Base-by-base conservation (phyloP, 2,888 invertebrate genomes). In the Lycia hirtaria region DNA sequence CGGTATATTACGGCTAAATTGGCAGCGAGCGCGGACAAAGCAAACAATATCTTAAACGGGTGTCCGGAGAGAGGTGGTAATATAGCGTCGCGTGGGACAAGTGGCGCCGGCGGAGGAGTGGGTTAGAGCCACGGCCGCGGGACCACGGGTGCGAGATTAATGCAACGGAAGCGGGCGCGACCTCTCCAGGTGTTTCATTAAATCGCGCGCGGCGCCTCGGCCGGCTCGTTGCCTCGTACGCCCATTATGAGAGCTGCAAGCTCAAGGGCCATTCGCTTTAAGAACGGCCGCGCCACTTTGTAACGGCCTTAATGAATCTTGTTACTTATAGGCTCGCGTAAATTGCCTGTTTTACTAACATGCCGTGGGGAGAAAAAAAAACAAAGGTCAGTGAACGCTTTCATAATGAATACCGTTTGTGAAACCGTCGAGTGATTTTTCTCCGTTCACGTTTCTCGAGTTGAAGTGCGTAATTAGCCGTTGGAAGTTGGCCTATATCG, bases 141-240 rank as follows among this genome's bases (percentile, higher is more conserved):
- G 65, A 69, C 72, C 64, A 68, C 73, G 75, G 76, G 78, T 73
- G 76, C 69, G 80, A 83, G 88, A 89, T 88, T 88, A 90, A 91
- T 88, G 88, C 89, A 88, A 80, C 87, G 87, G 85, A 87, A 88
- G 86, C 84, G 73, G 81, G 87, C 80, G 78, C 84, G 82, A 84
- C 81, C 87, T 88, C 89, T 90, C 87, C 90, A 91, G 91, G 91
- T 91, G 91, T 92, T 91, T 89, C 89, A 90, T 91, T 91, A 92
- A 88, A 90, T 84, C 75, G 88, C 81, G 85, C 82, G 85, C 83
- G 85, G 87, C 88, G 81, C 85, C 85, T 83, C 83, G 83, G 81
- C 83, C 86, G 77, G 78, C 85, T 85, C 85, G 83, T 81, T 83
- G 79, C 77, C 87, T 85, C 86, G 83, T 83, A 86, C 84, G 84